A percentile compares a stretch with the other conserved stretches of the same genome.
Conservation (phyloP, 2,888 invertebrate species). For the Scaptomyza flava region DNA sequence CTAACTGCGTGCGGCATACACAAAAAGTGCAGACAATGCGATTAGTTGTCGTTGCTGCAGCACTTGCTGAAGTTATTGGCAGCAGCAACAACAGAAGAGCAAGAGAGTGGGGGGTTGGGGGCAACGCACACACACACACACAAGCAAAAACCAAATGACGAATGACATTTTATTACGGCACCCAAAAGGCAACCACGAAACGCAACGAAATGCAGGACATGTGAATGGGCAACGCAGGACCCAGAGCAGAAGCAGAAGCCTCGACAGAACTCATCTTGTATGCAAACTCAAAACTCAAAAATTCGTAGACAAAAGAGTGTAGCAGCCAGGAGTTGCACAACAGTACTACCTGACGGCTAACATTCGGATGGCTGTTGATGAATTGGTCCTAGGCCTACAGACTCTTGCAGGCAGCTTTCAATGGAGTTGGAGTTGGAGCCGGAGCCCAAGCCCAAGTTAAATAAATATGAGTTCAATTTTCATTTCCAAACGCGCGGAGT, state of each 20-base stretch:
- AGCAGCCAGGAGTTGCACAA: constrained; percentile 35
- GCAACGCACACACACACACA: constrained; percentile 71
- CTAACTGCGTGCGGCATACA: constrained; percentile 78
- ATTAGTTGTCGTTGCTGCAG: constrained; percentile 71
- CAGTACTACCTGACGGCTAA: constrained; percentile 55
- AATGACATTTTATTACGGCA: constrained; percentile 81
- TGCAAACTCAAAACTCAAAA: constrained; percentile 81
- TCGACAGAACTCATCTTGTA: constrained; percentile 79
- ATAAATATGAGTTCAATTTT: constrained; percentile 82
- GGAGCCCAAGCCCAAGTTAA: constrained; percentile 58
- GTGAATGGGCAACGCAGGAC: constrained; percentile 10
- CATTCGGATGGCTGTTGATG: constrained; percentile 73
- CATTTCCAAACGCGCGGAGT: constrained; percentile 49
- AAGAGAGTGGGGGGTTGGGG: not conserved
- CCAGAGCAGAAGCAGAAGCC: constrained; percentile 8
- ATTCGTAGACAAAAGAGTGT: constrained; percentile 78
- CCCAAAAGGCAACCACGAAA: constrained; percentile 71
- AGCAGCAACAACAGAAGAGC: not conserved
- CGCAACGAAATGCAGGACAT: constrained; percentile 6
- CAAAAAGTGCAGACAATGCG: constrained; percentile 81
- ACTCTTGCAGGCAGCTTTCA: constrained; percentile 9
- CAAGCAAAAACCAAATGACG: constrained; percentile 81
- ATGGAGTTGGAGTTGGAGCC: not conserved
- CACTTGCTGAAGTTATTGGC: constrained; percentile 65
- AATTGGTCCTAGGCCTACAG: constrained; percentile 68